phyloP scores from a whole-genome alignment of 2,797 vertebrate genomes.

The Muraenolepis orangiensis region DNA sequence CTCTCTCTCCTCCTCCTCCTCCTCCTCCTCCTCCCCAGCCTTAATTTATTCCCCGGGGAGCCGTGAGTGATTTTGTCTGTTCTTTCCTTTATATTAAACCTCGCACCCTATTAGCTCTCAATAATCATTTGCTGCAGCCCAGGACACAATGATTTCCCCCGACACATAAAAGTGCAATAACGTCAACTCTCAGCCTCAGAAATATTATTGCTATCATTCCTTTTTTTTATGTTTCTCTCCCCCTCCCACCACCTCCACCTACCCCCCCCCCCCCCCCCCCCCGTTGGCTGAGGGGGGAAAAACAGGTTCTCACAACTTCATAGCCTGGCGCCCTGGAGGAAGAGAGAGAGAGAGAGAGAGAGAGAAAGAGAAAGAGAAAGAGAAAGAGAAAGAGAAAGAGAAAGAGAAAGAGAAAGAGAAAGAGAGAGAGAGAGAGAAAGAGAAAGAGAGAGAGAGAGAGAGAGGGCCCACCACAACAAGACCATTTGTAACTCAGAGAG shows the following conservation, averaged over 20 bases:
- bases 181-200: conserved; percentile 80
- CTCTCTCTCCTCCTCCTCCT: conserved; percentile 67
- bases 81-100: conserved; percentile 84
- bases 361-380: conserved; percentile 57
- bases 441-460: conserved; percentile 53
- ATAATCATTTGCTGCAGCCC: conserved; percentile 81
- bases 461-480: conserved; percentile 38
- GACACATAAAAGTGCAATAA: conserved; percentile 88
- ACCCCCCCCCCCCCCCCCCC: no score
- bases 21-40: conserved; percentile 12
- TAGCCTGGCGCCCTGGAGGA: conserved; percentile 42
- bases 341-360: conserved; percentile 48
- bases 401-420: no score
- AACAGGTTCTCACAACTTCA: conserved; percentile 50
- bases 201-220: conserved; percentile 77
- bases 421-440: conserved; percentile 54
- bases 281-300: conserved; percentile 70
- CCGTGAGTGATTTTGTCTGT: conserved; percentile 76
- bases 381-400: no score
- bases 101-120: conserved; percentile 89
- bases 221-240: conserved; percentile 65
- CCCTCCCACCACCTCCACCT: no score
- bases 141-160: conserved; percentile 91
- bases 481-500: conserved; percentile 66
- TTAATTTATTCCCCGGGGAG: conserved; percentile 88